Conservation (phyloP, 2,888 invertebrate genomes). For the Homarus gammarus region DNA sequence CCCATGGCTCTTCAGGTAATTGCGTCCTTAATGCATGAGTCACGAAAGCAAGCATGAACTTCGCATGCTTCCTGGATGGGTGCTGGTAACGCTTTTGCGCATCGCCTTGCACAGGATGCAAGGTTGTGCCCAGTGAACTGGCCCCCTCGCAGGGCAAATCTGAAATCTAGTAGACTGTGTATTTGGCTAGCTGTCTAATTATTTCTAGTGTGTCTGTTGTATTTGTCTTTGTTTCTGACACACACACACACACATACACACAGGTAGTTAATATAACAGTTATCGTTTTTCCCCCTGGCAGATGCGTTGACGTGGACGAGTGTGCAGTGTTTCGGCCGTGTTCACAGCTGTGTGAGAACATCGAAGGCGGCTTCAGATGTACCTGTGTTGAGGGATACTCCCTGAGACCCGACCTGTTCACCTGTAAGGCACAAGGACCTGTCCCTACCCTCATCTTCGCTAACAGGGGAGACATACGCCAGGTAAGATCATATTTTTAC, state of each 20-base stretch:
- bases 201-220: no score
- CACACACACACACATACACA: slow-evolving; percentile 23
- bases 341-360: slow-evolving; percentile 95
- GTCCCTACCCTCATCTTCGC: slow-evolving; percentile 80
- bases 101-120: no score
- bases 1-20: no score
- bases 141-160: no score
- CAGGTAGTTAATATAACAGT: not conserved
- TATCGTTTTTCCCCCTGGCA: slow-evolving; percentile 19
- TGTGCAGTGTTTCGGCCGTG: slow-evolving; percentile 81
- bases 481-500: slow-evolving; percentile 61
- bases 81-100: no score
- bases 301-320: slow-evolving; percentile 74
- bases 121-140: no score
- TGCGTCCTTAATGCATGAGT: no score
- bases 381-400: slow-evolving; percentile 89
- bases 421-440: slow-evolving; percentile 84
- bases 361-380: slow-evolving; percentile 89
- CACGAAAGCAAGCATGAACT: no score
- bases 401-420: slow-evolving; percentile 81
- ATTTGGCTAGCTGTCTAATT: no score
- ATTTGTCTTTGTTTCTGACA: no score
- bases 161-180: no score
- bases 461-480: slow-evolving; percentile 65
- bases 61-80: no score